Evolutionary conservation across 2,888 invertebrate species (phyloP), one percentile per base, ranked within the genome.

Genomic region (Acleris laterana): DNA sequence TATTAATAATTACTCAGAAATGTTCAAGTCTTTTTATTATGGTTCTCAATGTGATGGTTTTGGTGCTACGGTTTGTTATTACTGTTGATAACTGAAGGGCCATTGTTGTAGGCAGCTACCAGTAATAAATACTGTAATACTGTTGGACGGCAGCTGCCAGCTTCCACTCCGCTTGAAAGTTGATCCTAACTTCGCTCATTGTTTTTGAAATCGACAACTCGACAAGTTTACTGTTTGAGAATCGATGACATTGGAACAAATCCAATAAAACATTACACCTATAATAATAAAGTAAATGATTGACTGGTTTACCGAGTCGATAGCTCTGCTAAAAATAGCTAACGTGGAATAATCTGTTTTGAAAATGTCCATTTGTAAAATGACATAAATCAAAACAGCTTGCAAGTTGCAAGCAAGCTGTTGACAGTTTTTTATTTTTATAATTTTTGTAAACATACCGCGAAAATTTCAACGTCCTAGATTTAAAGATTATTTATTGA

Each of bases 1-100:
- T 61, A 32, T 52, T 56, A 66, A 48, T 20, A 22, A 49, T 51
- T 44, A 60, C 19, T 60, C 42, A 42, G 48, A 49, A 28, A 48
- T 49, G 49, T 49, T 49, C 44, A 56, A n/a, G 42, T 32, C 11
- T 20, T 42, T 19, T 50, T n/a, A 20, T 61, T 50, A 46, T 5
- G 32, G 28, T 25, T 61, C 55, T 74, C 69, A 71, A 65, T 72
- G 70, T 83, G 87, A 87, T 70, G 72, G 70, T 71, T 74, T 78
- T 76, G 73, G 74, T 78, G 74, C 80, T 82, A 80, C 79, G 81
- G 83, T 86, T 87, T 86, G 84, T 85, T 85, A 81, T 82, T 83
- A 72, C 77, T 76, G 77, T 82, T 83, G 83, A 87, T 84, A 84
- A 85, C 81, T 84, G 79, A 81, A 83, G 83, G 79, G 77, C 82